Percentiles rank a stretch among this genome's conserved stretches.
phyloP scores from a whole-genome alignment of 37 sponge, comb jelly and placozoan genomes.

The Crambe crambe region DNA sequence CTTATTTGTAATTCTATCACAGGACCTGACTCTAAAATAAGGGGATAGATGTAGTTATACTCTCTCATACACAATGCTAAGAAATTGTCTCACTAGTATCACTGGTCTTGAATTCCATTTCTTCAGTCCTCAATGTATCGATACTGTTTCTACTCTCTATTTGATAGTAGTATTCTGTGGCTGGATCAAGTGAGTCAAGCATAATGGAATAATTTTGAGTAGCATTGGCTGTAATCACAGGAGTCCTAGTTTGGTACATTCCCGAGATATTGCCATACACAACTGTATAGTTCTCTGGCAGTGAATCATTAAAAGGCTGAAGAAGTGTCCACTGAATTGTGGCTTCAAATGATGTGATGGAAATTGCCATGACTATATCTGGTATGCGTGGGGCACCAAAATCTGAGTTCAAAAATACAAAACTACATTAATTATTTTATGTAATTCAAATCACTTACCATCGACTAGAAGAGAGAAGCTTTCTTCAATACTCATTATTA shows the following conservation, averaged over 20 bases:
- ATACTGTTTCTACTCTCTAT: neutral
- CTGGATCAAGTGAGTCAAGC: neutral
- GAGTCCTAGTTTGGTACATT: neutral
- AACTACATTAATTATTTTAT: too few relatives aligned
- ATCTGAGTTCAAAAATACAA: too few relatives aligned
- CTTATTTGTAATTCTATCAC: neutral
- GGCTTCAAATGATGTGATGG: too few relatives aligned
- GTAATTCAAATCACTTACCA: neutral
- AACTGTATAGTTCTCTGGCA: neutral
- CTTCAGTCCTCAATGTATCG: neutral
- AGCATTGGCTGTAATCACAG: neutral
- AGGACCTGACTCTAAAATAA: neutral
- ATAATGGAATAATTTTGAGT: neutral
- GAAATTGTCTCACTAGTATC: neutral
- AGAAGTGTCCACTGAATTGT: neutral
- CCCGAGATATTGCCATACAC: neutral
- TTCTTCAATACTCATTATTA: neutral
- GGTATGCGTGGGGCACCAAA: too few relatives aligned
- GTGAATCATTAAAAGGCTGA: neutral
- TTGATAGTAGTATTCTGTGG: neutral
- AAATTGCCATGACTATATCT: neutral
- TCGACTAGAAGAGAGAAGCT: neutral
- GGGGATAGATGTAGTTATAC: neutral
- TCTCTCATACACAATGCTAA: neutral
- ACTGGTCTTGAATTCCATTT: neutral